Conservation (phyloP, 1,140 invertebrate species). For the Cydia splendana region DNA sequence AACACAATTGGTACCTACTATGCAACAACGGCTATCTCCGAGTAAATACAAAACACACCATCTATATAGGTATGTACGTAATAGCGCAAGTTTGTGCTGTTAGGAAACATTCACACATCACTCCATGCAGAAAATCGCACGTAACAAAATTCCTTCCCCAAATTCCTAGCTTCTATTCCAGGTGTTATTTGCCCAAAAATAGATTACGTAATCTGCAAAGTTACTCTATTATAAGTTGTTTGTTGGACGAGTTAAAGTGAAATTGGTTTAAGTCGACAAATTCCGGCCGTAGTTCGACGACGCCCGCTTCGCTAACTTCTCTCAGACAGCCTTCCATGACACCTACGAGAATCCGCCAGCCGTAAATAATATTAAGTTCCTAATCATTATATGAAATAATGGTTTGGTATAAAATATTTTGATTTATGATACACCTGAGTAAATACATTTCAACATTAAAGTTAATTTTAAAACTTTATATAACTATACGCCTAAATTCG, state of each 20-base stretch:
- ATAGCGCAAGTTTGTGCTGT: not conserved
- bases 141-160: slow-evolving; percentile 25
- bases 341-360: slow-evolving; percentile 26
- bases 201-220: slow-evolving; percentile 68
- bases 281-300: slow-evolving; percentile 69
- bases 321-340: slow-evolving; percentile 59
- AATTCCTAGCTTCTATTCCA: slow-evolving; percentile 27
- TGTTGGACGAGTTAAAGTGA: slow-evolving; percentile 65
- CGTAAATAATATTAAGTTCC: slow-evolving; percentile 13
- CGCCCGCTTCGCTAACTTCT: slow-evolving; percentile 60
- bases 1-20: too few species aligned
- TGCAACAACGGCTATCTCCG: not conserved
- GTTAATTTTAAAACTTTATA: slow-evolving; percentile 39
- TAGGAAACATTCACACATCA: slow-evolving; percentile 12
- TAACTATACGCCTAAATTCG: slow-evolving; percentile 42
- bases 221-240: slow-evolving; percentile 77
- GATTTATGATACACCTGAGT: not conserved
- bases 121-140: slow-evolving; percentile 26
- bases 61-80: not conserved
- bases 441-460: not conserved
- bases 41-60: not conserved
- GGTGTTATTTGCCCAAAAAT: slow-evolving; percentile 56
- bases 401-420: not conserved
- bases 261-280: slow-evolving; percentile 76
- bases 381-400: not conserved